phyloP scores from a whole-genome alignment of 2,797 vertebrate genomes.

The Meriones psammophilus region DNA sequence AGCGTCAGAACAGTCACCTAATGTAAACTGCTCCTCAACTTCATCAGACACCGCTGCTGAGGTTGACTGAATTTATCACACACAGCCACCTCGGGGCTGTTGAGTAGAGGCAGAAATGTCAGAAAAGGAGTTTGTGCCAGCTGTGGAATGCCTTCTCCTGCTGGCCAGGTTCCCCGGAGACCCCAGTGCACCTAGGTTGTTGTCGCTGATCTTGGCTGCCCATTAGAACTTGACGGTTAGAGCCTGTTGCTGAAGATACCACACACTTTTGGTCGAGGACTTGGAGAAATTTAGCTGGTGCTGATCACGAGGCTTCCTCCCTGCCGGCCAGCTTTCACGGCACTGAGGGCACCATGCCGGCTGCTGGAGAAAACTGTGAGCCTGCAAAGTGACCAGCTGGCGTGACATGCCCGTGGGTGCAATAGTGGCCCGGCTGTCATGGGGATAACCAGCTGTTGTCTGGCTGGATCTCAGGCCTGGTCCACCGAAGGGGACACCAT shows the following conservation, averaged over 20 bases:
- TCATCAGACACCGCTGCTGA: not conserved
- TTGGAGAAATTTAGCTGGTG: not conserved
- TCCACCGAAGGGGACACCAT: not conserved
- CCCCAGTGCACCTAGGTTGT: not conserved
- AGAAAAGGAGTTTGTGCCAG: not conserved
- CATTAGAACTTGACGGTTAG: not conserved
- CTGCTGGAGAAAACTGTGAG: not conserved
- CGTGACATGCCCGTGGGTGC: too few relatives aligned
- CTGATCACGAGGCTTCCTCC: not conserved
- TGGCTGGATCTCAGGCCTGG: not conserved
- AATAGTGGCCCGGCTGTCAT: not conserved
- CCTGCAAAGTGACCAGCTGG: not conserved
- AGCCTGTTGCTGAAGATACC: not conserved
- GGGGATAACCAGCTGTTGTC: not conserved
- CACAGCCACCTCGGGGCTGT: not conserved
- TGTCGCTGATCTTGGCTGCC: not conserved
- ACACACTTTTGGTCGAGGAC: not conserved
- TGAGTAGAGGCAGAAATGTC: not conserved
- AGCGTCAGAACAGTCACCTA: slow-evolving; percentile 14
- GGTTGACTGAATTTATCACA: slow-evolving; percentile 22
- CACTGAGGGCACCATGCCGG: not conserved
- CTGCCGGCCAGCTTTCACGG: not conserved
- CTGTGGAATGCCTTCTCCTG: not conserved
- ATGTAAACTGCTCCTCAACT: not conserved
- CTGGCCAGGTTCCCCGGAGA: not conserved